These are phyloP conservation scores for Lophius piscatorius DNA, from an alignment of 2,113 vertebrate species.

Conservation along the genomic window DNA sequence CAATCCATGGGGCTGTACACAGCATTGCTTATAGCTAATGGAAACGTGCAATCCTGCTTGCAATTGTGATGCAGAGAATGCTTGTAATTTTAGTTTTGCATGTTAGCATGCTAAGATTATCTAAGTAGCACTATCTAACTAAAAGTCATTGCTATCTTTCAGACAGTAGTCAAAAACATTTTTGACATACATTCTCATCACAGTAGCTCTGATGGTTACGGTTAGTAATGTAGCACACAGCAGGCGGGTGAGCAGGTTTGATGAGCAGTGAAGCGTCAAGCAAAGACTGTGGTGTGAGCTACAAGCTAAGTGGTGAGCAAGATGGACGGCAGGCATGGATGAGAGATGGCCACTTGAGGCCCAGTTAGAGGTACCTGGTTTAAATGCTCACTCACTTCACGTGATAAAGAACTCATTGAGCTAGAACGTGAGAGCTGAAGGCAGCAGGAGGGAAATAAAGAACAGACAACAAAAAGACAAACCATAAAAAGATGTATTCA, in stretches of 20 bases:
- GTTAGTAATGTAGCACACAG: slow-evolving; percentile 58
- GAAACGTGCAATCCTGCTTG: too few species aligned
- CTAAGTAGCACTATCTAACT: too few species aligned
- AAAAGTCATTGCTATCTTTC: too few species aligned
- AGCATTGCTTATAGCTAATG: too few species aligned
- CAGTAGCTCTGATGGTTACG: too few species aligned
- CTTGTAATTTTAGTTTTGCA: too few species aligned
- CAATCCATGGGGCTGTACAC: too few species aligned
- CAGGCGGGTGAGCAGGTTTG: slow-evolving; percentile 32
- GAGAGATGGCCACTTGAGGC: slow-evolving; percentile 50
- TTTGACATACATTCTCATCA: too few species aligned
- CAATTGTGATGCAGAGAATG: too few species aligned
- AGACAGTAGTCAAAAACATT: too few species aligned
- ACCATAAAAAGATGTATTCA: slow-evolving; percentile 76
- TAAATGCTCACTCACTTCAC: slow-evolving; percentile 98
- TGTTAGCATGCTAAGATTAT: too few species aligned
- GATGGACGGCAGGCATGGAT: slow-evolving; percentile 26
- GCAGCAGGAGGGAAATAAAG: slow-evolving; percentile 81
- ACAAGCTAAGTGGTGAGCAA: slow-evolving; percentile 28
- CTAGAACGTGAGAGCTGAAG: slow-evolving; percentile 96
- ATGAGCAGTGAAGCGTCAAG: slow-evolving; percentile 21
- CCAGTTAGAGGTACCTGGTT: slow-evolving; percentile 93
- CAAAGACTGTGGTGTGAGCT: slow-evolving; percentile 39
- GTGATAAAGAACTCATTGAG: slow-evolving; percentile 97
- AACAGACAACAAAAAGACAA: slow-evolving; percentile 75